Evolutionary conservation across 2,888 invertebrate species (phyloP).

Genomic region (Trisateles emortualis): DNA sequence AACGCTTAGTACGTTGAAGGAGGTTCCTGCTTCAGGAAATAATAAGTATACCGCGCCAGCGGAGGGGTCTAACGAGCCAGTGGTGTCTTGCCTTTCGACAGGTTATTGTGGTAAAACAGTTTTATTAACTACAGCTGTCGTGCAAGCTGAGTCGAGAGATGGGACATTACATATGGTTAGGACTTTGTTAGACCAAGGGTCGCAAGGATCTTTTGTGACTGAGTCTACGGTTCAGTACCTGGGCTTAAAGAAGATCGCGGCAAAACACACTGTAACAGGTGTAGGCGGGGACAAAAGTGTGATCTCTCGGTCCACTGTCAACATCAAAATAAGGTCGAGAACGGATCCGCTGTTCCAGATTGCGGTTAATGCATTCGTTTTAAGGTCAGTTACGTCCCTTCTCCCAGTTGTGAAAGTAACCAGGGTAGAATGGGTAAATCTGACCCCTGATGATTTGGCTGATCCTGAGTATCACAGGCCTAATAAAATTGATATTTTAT

Average conservation of each 20-base stretch:
- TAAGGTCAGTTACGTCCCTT: slow-evolving; percentile 10
- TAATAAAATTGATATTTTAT: slow-evolving; percentile 33
- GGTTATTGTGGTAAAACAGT: slow-evolving; percentile 1
- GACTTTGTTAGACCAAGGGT: slow-evolving; percentile 44
- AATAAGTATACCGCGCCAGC: background rate
- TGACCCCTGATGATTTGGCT: slow-evolving; percentile 13
- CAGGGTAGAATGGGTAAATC: slow-evolving; percentile 9
- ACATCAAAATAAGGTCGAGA: background rate
- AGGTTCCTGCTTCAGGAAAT: background rate
- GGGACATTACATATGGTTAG: slow-evolving; percentile 20
- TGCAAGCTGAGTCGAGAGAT: slow-evolving; percentile 17
- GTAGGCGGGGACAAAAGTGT: slow-evolving; percentile 25
- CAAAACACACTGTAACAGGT: slow-evolving; percentile 18
- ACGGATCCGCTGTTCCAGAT: background rate
- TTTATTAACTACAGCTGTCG: slow-evolving; percentile 9
- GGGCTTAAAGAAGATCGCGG: slow-evolving; percentile 1
- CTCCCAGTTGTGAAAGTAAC: slow-evolving; percentile 6
- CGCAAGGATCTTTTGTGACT: slow-evolving; percentile 40
- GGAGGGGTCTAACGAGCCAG: slow-evolving; percentile 2
- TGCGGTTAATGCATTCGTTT: slow-evolving; percentile 7
- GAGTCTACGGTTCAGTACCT: slow-evolving; percentile 19
- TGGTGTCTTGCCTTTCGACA: slow-evolving; percentile 7
- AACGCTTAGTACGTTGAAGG: background rate
- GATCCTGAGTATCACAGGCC: slow-evolving; percentile 28
- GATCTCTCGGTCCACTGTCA: background rate